A percentile compares a stretch with the other conserved stretches of the same genome.
Conservation (phyloP, 2,797 vertebrate genomes). For the Taeniopygia guttata region DNA sequence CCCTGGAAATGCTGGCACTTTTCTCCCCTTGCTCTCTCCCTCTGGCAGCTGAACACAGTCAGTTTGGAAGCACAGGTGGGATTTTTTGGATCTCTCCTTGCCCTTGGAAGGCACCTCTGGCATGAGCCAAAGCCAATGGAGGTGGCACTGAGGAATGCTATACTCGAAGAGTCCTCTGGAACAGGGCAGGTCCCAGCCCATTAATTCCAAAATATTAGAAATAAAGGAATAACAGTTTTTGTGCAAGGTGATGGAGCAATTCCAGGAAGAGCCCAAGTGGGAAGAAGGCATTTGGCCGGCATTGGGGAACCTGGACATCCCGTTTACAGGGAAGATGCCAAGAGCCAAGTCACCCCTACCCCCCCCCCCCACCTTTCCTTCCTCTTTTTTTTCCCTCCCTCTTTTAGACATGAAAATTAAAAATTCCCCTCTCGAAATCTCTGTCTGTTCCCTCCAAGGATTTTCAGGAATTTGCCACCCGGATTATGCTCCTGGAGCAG, state of each 20-base stretch:
- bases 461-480: background rate
- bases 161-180: background rate
- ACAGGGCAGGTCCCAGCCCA: rapidly evolving
- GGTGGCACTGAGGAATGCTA: rapidly evolving
- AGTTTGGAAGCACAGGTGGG: background rate
- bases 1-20: background rate
- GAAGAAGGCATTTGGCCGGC: background rate
- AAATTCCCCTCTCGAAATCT: background rate
- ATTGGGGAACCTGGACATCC: background rate
- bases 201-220: background rate
- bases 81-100: background rate
- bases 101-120: background rate
- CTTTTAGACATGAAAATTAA: background rate
- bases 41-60: background rate
- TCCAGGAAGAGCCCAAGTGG: background rate
- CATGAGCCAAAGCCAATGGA: background rate
- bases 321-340: background rate
- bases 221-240: background rate
- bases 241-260: background rate
- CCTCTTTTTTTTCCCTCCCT: background rate
- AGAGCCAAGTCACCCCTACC: background rate
- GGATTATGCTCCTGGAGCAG: background rate
- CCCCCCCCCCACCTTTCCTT: background rate
- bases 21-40: background rate
- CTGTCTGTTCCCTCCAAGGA: background rate